These are phyloP conservation scores for Centrocercus urophasianus DNA, from an alignment of 2,113 vertebrate species.

Conservation along the genomic window DNA sequence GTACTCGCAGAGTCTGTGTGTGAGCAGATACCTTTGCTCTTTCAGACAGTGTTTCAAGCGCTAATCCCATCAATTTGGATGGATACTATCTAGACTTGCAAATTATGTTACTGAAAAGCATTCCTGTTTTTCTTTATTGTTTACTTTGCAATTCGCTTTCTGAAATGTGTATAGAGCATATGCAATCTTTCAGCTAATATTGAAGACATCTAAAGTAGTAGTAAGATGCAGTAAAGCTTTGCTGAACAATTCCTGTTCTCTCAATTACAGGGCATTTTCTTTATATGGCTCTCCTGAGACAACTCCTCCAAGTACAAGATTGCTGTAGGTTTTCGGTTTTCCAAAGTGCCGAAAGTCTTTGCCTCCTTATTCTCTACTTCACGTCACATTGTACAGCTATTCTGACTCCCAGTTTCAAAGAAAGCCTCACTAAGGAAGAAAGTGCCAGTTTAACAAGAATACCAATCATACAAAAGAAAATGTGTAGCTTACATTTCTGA, in stretches of 20 bases:
- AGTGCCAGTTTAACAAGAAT: neutral
- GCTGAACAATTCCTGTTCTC: neutral
- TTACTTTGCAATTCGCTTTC: neutral
- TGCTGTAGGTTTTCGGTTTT: constrained; percentile 19
- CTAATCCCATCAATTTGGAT: neutral
- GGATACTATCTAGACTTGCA: neutral
- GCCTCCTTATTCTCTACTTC: constrained; percentile 21
- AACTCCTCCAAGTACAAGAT: neutral
- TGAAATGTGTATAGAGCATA: neutral
- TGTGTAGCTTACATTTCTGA: neutral
- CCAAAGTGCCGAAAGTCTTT: constrained; percentile 4
- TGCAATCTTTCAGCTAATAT: neutral
- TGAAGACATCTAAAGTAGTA: neutral
- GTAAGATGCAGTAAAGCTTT: neutral
- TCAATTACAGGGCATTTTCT: neutral
- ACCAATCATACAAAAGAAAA: neutral
- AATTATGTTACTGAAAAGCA: neutral
- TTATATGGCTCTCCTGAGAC: neutral
- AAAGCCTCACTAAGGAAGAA: neutral
- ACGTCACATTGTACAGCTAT: neutral
- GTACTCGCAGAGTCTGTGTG: neutral
- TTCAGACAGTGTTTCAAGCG: neutral
- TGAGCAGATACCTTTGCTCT: neutral
- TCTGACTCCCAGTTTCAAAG: neutral
- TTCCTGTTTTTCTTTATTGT: neutral